phyloP scores from a whole-genome alignment of 2,113 vertebrate genomes.

The Mellivora capensis region DNA sequence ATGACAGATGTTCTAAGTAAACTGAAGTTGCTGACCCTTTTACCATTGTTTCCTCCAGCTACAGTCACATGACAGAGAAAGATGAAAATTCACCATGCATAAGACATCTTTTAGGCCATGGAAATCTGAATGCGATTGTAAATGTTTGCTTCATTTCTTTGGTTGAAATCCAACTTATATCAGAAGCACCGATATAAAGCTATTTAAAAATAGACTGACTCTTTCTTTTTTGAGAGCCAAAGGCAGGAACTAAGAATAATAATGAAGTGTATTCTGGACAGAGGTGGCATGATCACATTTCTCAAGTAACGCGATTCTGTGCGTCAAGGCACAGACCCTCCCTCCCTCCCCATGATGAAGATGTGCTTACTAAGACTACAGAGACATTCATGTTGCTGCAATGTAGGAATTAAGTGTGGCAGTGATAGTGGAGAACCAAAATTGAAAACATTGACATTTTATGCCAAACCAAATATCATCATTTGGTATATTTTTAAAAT shows the following conservation, averaged over 20 bases:
- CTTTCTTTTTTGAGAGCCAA: neutral
- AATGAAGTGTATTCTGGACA: neutral
- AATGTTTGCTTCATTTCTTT: conserved; percentile 22
- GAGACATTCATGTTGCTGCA: neutral
- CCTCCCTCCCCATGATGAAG: neutral
- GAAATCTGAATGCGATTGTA: neutral
- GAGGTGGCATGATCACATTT: neutral
- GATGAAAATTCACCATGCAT: neutral
- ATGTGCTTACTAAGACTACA: neutral
- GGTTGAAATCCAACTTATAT: neutral
- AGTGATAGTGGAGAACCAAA: neutral
- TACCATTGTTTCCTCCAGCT: neutral
- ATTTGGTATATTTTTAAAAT: neutral
- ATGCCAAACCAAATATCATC: neutral
- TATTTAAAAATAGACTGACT: neutral
- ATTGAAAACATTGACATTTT: neutral
- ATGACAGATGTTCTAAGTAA: neutral
- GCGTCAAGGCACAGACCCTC: neutral
- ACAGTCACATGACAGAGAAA: neutral
- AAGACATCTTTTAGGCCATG: neutral
- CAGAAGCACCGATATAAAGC: neutral
- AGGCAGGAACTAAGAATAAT: neutral
- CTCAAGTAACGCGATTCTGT: neutral
- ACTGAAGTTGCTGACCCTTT: neutral
- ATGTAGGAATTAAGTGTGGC: neutral